Evolutionary conservation across 2,113 vertebrate species (phyloP).

Genomic region (Hippocampus barbouri): DNA sequence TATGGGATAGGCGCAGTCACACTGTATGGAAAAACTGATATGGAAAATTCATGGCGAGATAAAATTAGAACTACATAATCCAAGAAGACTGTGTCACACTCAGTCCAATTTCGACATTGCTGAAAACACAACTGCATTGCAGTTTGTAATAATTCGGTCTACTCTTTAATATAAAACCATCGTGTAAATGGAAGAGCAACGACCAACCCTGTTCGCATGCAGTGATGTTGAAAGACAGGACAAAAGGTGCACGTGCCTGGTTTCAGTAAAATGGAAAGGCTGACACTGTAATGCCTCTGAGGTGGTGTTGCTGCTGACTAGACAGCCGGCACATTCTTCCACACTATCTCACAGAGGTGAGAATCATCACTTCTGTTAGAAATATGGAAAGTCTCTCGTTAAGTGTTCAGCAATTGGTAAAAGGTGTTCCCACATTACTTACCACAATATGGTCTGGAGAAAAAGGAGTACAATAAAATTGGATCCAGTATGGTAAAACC

Average conservation of each 20-base stretch:
- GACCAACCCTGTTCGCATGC: no score
- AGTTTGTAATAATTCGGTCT: no score
- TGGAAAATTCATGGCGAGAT: no score
- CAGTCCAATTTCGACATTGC: no score
- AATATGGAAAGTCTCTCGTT: neutral
- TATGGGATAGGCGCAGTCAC: no score
- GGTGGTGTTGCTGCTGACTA: neutral
- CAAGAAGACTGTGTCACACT: no score
- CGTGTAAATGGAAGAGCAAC: no score
- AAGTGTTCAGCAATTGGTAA: neutral
- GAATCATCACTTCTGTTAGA: conserved; percentile 1
- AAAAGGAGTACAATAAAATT: neutral
- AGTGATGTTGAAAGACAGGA: neutral
- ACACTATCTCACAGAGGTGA: neutral
- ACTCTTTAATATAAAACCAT: no score
- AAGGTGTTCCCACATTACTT: neutral
- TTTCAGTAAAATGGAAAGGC: neutral
- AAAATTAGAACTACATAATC: no score
- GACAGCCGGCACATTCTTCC: neutral
- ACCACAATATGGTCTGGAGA: neutral
- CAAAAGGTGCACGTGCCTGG: neutral
- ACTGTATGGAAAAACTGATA: no score
- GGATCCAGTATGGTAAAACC: neutral
- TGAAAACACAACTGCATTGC: no score
- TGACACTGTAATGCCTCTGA: neutral